Evolutionary conservation across 1,140 invertebrate genomes (phyloP).

Genomic region (Eufriesea mexicana): DNA sequence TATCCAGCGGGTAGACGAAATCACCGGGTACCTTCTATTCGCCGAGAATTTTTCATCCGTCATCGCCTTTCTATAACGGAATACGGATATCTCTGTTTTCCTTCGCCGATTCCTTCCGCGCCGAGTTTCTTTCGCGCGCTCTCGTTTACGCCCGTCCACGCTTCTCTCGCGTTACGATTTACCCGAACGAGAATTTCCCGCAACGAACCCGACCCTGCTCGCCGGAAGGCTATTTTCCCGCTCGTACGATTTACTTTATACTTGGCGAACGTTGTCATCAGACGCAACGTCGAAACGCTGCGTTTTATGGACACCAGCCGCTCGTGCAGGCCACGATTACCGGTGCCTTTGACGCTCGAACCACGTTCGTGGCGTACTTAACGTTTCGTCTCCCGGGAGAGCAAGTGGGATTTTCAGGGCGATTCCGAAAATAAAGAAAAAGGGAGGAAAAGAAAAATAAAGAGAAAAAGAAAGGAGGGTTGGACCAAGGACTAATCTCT

Average conservation of each 20-base stretch:
- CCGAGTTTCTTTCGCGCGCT: not conserved
- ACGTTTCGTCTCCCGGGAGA: slow-evolving; percentile 22
- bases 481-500: slow-evolving; percentile 52
- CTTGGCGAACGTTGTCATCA: slow-evolving; percentile 42
- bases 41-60: not conserved
- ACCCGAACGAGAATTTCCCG: too few species aligned
- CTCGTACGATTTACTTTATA: slow-evolving; percentile 55
- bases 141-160: not conserved
- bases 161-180: too few species aligned
- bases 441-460: slow-evolving; percentile 10
- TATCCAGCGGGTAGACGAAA: too few species aligned
- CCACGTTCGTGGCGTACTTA: slow-evolving; percentile 45
- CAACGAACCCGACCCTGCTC: not conserved
- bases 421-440: slow-evolving; percentile 16
- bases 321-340: slow-evolving; percentile 36
- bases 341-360: slow-evolving; percentile 62
- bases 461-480: slow-evolving; percentile 11
- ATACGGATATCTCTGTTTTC: not conserved
- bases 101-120: too few species aligned
- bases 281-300: slow-evolving; percentile 47
- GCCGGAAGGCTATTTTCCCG: slow-evolving; percentile 30
- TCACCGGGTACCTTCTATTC: not conserved
- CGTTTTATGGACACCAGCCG: slow-evolving; percentile 56
- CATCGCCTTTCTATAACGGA: not conserved
- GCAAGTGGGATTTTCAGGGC: slow-evolving; percentile 43